These are phyloP conservation scores for Macropus fuliginosus DNA, from an alignment of 2,797 vertebrate species.

Conservation along the genomic window DNA sequence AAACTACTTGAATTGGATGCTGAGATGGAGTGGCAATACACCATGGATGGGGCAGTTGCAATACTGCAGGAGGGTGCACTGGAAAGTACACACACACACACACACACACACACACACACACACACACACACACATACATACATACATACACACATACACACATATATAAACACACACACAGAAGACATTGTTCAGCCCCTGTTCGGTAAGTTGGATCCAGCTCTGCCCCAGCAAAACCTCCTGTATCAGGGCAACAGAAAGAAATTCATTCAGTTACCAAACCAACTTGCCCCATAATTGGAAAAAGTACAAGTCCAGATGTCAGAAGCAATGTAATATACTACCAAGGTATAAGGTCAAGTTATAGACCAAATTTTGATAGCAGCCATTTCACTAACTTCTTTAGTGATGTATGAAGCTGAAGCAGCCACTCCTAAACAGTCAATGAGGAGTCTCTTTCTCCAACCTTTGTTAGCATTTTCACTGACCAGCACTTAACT, in stretches of 20 bases:
- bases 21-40: background rate
- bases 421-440: background rate
- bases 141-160: too few relatives aligned
- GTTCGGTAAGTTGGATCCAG: background rate
- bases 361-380: background rate
- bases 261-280: background rate
- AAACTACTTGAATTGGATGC: background rate
- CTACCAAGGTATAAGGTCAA: background rate
- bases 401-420: background rate
- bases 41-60: background rate
- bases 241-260: background rate
- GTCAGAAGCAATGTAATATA: background rate
- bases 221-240: background rate
- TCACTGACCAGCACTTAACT: background rate
- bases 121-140: too few relatives aligned
- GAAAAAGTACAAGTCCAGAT: background rate
- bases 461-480: background rate
- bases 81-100: background rate
- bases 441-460: background rate
- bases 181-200: background rate
- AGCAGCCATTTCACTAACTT: background rate
- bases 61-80: background rate
- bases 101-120: too few relatives aligned
- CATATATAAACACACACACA: too few relatives aligned
- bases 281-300: background rate